These are phyloP conservation scores for Chaenodraco wilsoni DNA, from an alignment of 2,797 vertebrate genomes.

Conservation along the genomic window DNA sequence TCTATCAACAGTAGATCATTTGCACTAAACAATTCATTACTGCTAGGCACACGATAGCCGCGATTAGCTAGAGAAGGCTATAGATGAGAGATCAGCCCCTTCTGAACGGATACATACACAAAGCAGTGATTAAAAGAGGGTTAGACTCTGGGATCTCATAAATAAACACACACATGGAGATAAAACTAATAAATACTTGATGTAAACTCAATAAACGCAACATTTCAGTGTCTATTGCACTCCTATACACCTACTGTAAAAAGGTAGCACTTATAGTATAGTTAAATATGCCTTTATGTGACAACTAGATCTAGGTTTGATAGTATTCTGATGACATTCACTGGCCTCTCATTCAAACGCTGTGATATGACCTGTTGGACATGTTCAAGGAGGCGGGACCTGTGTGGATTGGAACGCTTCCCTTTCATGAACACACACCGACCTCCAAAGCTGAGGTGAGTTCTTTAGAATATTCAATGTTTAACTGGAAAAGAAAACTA, in stretches of 20 bases:
- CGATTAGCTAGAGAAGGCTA: slow-evolving; percentile 62
- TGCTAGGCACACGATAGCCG: slow-evolving; percentile 75
- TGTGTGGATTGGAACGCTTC: background rate
- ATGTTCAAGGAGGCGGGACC: background rate
- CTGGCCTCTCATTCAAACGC: slow-evolving; percentile 38
- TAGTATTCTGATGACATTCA: slow-evolving; percentile 24
- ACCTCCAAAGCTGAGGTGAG: slow-evolving; percentile 14
- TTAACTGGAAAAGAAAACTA: background rate
- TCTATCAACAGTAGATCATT: slow-evolving; percentile 59
- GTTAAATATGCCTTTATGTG: slow-evolving; percentile 11
- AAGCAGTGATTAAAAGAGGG: slow-evolving; percentile 2
- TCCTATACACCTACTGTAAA: background rate
- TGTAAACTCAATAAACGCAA: slow-evolving; percentile 40
- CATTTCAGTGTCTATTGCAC: slow-evolving; percentile 32
- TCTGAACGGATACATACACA: slow-evolving; percentile 2
- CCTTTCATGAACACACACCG: background rate
- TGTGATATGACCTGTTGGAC: background rate
- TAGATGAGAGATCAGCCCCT: slow-evolving; percentile 35
- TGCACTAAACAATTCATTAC: slow-evolving; percentile 55
- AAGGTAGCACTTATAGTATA: background rate
- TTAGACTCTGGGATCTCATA: slow-evolving; percentile 1
- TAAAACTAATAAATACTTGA: background rate
- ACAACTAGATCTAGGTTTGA: background rate
- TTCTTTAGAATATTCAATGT: background rate
- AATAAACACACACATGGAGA: background rate